Conservation (phyloP, 2,113 vertebrate genomes). For the Rhinichthys klamathensis region DNA sequence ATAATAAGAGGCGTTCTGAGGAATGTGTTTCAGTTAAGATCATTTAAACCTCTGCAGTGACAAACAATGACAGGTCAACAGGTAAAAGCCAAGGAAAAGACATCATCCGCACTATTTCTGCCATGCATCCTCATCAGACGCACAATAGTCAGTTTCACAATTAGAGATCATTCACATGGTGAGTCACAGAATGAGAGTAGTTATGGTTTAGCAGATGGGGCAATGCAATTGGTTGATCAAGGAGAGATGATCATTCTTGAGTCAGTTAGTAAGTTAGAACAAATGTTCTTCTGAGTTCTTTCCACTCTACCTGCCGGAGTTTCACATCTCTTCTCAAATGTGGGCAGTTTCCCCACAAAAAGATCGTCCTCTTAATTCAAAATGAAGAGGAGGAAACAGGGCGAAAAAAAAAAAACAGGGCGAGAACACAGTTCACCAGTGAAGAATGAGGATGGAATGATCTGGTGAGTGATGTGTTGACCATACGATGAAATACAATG, state of each 20-base stretch:
- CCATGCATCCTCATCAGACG: slow-evolving; percentile 13
- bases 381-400: slow-evolving; percentile 46
- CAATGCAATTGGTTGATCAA: slow-evolving; percentile 31
- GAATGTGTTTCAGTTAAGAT: neutral
- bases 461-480: neutral
- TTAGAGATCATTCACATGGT: neutral
- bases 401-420: slow-evolving; percentile 24
- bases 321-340: slow-evolving; percentile 88
- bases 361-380: slow-evolving; percentile 85
- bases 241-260: slow-evolving; percentile 34
- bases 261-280: slow-evolving; percentile 34
- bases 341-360: slow-evolving; percentile 85
- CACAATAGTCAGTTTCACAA: neutral
- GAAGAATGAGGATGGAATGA: neutral
- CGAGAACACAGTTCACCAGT: neutral
- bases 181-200: neutral
- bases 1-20: neutral
- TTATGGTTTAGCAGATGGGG: slow-evolving; percentile 40
- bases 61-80: neutral
- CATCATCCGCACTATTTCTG: neutral
- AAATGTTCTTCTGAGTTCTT: slow-evolving; percentile 9
- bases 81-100: neutral
- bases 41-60: neutral
- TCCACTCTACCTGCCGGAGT: slow-evolving; percentile 85
- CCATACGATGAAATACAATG: slow-evolving; percentile 15